A percentile compares a stretch with the other conserved stretches of the same genome.
Conservation (phyloP, 2,797 vertebrate genomes). For the Novumbra hubbsi region DNA sequence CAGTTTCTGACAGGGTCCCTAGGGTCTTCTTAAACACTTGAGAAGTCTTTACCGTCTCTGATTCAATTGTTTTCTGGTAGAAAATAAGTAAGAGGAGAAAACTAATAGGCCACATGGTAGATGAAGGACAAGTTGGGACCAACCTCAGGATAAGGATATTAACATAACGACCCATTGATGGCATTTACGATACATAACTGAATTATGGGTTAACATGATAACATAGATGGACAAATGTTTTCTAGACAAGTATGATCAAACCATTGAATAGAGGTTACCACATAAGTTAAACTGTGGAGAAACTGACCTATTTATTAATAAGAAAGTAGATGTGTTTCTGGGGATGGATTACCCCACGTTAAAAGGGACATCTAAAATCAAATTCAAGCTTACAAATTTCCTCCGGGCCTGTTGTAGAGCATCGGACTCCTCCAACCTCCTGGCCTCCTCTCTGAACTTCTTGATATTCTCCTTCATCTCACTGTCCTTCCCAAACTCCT, state of each 20-base stretch:
- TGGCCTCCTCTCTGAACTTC: slow-evolving; percentile 89
- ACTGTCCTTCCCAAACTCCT: slow-evolving; percentile 89
- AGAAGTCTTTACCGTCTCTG: slow-evolving; percentile 86
- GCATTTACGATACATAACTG: no score
- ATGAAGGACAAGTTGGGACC: no score
- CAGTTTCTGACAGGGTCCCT: slow-evolving; percentile 78
- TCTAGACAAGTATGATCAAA: no score
- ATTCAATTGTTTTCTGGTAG: slow-evolving; percentile 88
- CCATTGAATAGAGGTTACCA: no score
- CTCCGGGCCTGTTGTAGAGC: slow-evolving; percentile 85
- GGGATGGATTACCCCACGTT: neutral
- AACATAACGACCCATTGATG: no score
- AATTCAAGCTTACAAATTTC: slow-evolving; percentile 82
- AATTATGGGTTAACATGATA: no score
- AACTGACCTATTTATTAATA: no score
- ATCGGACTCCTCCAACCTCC: slow-evolving; percentile 86
- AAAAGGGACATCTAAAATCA: neutral
- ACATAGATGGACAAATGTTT: no score
- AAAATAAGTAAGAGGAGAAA: neutral
- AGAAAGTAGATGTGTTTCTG: no score
- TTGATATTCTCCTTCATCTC: slow-evolving; percentile 92
- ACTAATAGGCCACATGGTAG: no score
- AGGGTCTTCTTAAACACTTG: slow-evolving; percentile 88
- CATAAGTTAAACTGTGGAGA: no score
- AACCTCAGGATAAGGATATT: no score